Base-by-base conservation (phyloP, 2,888 invertebrate species). In the Phengaris alcon region DNA sequence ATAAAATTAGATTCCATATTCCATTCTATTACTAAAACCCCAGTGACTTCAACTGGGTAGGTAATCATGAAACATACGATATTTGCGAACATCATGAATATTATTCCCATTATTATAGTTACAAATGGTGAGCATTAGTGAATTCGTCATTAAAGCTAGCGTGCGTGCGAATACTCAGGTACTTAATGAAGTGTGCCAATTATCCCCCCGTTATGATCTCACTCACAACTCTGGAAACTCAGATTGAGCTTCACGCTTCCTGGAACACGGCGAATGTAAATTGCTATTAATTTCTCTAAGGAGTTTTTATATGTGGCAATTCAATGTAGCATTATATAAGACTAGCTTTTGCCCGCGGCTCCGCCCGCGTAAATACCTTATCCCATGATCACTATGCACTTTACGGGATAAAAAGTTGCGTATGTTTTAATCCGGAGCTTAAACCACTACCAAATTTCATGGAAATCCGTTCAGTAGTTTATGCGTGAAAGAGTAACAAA, bases 81-180 rank as follows among this genome's bases (percentile, higher is more conserved):
- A 59, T 59, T 59, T 72, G 22, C 46, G 6, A 5, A 68, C 12
- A 22, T 35, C 12, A 72, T 22, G 6, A 15, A 72, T 72, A 72
- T 51, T 70, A 70, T 52, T 70, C 52, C 22, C 22, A 22, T 51
- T 70, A 22, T 52, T 72, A 64, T 64, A 64, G 35, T 35, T 35
- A 64, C 64, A 44, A 64, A 64, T 44, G 1, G 35, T 1, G 52
- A 52, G 22, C 35, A 64, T 64, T 64, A 64, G 59, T 10, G 22
- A 22, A 64, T 64, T 64, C 64, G 13, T 64, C 64, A 64, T 44
- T 35, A 64, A 64, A 64, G 59, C 35, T 35, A 8, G 22, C 59
- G 59, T 64, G 22, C 22, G 22, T 4, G 22, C 10, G 10, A 22
- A 22, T 22, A 57, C 57, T 15, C 57, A 59, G 35, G 64, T 64